Evolutionary conservation across 2,797 vertebrate genomes (phyloP), one percentile per base, ranked within the genome.

Genomic region (Phrynocephalus forsythii): DNA sequence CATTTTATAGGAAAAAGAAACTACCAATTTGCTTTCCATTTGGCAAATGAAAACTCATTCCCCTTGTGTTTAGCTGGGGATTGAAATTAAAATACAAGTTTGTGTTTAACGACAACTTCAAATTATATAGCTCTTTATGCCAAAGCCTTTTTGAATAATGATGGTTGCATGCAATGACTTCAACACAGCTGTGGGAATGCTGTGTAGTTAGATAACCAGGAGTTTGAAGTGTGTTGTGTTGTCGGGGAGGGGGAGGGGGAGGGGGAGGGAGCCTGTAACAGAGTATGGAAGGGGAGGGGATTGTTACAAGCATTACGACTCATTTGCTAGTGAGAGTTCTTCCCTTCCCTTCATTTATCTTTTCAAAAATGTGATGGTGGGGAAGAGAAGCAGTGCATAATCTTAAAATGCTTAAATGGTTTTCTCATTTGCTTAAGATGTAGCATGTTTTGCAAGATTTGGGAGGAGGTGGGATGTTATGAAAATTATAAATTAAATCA

Each of bases 51-150:
- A 68, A 11, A 67, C 87, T 86, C 68, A 0, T 87, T 90, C 87
- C 66, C 88, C 71, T 38, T 88, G 6, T 86, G 85, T 87, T 91
- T 67, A 86, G 72, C 83, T 88, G 81, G 3, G 82, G 87, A 78
- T 0, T 56, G 18, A 88, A 87, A 93, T 80, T 69, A 79, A 89
- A 90, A 90, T 78, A 0, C 78, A 86, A 82, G 0, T 3, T 88
- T 84, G 89, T 87, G 10, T 85, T 90, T 75, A 88, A 33, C 6
- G 86, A 48, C 8, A 44, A 48, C 85, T 90, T 87, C 79, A 92
- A 87, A 87, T 88, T 86, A 69, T 68, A 38, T 18, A 81, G 26
- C 22, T 24, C 18, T 60, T 91, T 26, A 76, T 81, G 26, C 73
- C 84, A 76, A 90, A 90, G 76, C 22, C 82, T 79, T 77, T 91